These are phyloP conservation scores for Lycaena phlaeas DNA, from an alignment of 2,888 invertebrate species.

Conservation along the genomic window DNA sequence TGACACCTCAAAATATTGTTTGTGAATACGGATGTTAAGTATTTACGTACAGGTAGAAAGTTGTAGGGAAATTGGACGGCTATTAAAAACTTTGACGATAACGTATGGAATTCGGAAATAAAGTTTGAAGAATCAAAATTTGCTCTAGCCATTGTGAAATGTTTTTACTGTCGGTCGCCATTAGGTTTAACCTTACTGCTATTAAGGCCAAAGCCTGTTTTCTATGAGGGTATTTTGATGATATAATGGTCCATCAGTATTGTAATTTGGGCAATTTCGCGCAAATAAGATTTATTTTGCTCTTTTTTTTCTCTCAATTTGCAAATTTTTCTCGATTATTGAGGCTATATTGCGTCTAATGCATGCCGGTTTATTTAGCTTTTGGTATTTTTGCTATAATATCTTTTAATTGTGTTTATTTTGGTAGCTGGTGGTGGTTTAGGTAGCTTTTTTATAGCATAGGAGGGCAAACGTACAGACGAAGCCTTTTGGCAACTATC, in stretches of 20 bases:
- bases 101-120: conserved; percentile 19
- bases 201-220: conserved; percentile 14
- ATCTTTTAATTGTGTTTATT: too few relatives aligned
- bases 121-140: conserved; percentile 20
- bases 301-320: too few relatives aligned
- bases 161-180: conserved; percentile 20
- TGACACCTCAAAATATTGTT: too few relatives aligned
- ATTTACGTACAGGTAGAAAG: background rate
- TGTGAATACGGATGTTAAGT: background rate
- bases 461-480: too few relatives aligned
- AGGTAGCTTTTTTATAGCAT: too few relatives aligned
- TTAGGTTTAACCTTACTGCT: conserved; percentile 19
- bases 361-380: too few relatives aligned
- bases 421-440: too few relatives aligned
- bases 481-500: too few relatives aligned
- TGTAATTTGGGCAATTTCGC: background rate
- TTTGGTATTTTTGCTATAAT: too few relatives aligned
- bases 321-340: too few relatives aligned
- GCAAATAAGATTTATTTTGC: background rate
- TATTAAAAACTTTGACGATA: conserved; percentile 20
- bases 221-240: conserved; percentile 9
- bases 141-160: conserved; percentile 18
- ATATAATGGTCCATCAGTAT: background rate
- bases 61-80: conserved; percentile 12
- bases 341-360: too few relatives aligned